phyloP scores from a whole-genome alignment of 2,797 vertebrate genomes.

The Benthosema pterotum region DNA sequence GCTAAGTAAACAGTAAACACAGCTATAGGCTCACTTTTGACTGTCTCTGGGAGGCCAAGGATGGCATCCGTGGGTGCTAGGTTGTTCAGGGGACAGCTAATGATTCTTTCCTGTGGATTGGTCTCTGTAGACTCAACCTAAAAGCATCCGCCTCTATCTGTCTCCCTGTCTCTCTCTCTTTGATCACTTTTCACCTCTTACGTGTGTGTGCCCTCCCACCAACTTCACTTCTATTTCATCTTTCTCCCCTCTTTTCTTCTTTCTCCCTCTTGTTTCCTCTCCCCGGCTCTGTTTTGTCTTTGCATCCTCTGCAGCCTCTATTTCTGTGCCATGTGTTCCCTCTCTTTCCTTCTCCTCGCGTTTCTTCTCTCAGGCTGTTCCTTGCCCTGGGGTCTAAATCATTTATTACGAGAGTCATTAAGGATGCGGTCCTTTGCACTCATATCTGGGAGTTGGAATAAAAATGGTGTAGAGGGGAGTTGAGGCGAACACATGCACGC shows the following conservation, averaged over 20 bases:
- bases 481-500: slow-evolving; percentile 7
- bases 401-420: slow-evolving; percentile 72
- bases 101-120: slow-evolving; percentile 33
- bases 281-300: not conserved
- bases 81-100: slow-evolving; percentile 25
- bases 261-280: not conserved
- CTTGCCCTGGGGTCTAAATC: slow-evolving; percentile 60
- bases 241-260: slow-evolving; percentile 2
- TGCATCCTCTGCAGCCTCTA: not conserved
- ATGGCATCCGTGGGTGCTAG: slow-evolving; percentile 26
- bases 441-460: slow-evolving; percentile 53
- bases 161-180: slow-evolving; percentile 29
- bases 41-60: slow-evolving; percentile 23
- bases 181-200: slow-evolving; percentile 27
- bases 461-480: slow-evolving; percentile 34
- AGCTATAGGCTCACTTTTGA: slow-evolving; percentile 14
- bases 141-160: slow-evolving; percentile 40
- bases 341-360: not conserved
- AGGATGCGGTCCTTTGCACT: slow-evolving; percentile 65
- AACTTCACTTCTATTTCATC: slow-evolving; percentile 25
- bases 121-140: slow-evolving; percentile 54
- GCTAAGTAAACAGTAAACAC: slow-evolving; percentile 48
- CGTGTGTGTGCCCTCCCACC: slow-evolving; percentile 10
- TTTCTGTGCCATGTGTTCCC: not conserved
- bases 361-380: slow-evolving; percentile 31